phyloP scores from a whole-genome alignment of 2,113 vertebrate species.

The Neolamprologus sp. region DNA sequence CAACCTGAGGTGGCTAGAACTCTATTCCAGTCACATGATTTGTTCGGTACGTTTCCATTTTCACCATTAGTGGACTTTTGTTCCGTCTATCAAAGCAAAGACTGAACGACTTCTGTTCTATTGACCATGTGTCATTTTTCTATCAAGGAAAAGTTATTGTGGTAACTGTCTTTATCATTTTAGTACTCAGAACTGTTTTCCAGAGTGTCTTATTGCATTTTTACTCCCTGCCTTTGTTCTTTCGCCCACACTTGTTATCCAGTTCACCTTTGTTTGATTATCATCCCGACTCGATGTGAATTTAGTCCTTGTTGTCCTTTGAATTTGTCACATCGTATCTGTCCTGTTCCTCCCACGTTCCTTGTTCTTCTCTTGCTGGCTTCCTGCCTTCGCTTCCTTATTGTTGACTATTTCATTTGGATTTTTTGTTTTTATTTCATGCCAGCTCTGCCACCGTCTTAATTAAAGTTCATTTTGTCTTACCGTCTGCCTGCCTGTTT shows the following conservation, averaged over 20 bases:
- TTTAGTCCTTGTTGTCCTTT: not conserved
- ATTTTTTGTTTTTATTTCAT: not conserved
- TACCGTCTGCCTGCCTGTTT: not conserved
- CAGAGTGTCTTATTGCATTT: not conserved
- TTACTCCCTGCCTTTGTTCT: not conserved
- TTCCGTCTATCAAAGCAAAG: not conserved
- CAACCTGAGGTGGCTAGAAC: fast-evolving
- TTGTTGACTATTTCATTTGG: not conserved
- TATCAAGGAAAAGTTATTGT: not conserved
- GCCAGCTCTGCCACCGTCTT: not conserved
- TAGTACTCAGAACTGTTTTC: not conserved
- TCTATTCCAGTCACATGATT: not conserved
- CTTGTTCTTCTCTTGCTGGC: not conserved
- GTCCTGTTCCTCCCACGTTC: not conserved
- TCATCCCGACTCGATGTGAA: not conserved
- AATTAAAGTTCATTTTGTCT: not conserved
- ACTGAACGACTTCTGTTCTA: not conserved
- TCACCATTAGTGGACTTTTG: not conserved
- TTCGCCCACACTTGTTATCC: not conserved
- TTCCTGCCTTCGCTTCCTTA: not conserved
- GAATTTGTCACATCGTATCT: not conserved
- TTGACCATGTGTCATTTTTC: not conserved
- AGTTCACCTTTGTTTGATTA: not conserved
- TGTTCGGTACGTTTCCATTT: fast-evolving
- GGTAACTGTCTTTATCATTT: not conserved